phyloP scores from a whole-genome alignment of 2,113 vertebrate genomes.

The Sylvicapra grimmia region DNA sequence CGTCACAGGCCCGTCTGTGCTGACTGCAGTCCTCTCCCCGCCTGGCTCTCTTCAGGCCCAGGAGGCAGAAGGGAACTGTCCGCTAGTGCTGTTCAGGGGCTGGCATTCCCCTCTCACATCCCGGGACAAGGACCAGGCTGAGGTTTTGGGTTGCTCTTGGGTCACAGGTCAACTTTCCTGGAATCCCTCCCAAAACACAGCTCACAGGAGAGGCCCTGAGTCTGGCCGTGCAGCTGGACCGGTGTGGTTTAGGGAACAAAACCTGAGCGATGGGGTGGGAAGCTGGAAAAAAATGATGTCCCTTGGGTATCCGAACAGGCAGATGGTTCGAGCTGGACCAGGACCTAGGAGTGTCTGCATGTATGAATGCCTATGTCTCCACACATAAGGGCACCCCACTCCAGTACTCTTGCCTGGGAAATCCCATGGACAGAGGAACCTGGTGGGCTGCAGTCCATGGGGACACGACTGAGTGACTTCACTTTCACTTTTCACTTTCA shows the following conservation, averaged over 20 bases:
- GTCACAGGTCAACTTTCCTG: rapidly evolving
- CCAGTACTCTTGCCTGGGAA: too few species aligned
- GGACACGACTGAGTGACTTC: too few species aligned
- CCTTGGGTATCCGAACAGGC: rapidly evolving
- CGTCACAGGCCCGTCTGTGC: rapidly evolving
- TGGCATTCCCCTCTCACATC: neutral
- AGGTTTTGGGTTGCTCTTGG: neutral
- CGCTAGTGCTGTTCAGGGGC: neutral
- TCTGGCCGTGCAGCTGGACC: rapidly evolving
- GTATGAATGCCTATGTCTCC: neutral
- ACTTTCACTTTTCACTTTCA: too few species aligned
- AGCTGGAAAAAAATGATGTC: neutral
- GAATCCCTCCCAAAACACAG: neutral
- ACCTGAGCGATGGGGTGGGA: rapidly evolving
- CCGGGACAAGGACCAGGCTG: neutral
- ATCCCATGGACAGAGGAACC: too few species aligned
- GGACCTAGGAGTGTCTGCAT: too few species aligned
- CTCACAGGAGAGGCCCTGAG: neutral
- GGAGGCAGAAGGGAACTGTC: neutral
- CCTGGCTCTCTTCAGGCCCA: neutral
- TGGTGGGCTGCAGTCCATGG: too few species aligned
- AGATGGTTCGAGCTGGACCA: too few species aligned
- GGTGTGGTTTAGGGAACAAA: neutral
- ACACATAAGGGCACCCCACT: too few species aligned
- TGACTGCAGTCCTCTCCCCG: neutral